Conservation (phyloP, 1,140 invertebrate genomes). For the Cheumatopsyche charites region DNA sequence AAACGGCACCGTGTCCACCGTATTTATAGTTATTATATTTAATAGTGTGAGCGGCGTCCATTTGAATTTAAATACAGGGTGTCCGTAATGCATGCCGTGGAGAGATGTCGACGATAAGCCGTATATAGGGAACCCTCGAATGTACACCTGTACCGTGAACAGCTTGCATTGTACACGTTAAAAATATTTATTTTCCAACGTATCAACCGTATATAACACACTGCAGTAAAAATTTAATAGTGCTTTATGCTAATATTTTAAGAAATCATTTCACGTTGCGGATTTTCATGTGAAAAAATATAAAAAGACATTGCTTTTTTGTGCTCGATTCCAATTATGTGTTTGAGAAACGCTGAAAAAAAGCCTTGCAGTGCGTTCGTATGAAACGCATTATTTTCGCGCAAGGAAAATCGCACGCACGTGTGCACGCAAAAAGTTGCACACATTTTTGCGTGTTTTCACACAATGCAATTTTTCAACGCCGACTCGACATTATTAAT, state of each 20-base stretch:
- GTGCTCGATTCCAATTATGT: neutral
- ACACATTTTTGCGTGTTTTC: conserved; percentile 25
- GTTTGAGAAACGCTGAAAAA: conserved; percentile 5
- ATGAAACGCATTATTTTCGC: conserved; percentile 1
- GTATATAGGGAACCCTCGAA: neutral
- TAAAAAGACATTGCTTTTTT: too few species aligned
- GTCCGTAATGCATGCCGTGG: conserved; percentile 45
- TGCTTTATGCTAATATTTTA: too few species aligned
- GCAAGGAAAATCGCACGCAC: conserved; percentile 24
- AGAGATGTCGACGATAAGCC: conserved; percentile 45
- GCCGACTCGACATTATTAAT: neutral
- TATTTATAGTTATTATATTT: conserved; percentile 45
- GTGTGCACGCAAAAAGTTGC: conserved; percentile 4
- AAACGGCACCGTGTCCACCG: conserved; percentile 25
- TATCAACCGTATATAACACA: too few species aligned
- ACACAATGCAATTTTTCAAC: conserved; percentile 17
- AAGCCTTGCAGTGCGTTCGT: conserved; percentile 3
- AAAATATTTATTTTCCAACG: neutral
- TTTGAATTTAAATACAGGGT: conserved; percentile 50
- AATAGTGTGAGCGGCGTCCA: conserved; percentile 43
- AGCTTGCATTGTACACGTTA: conserved; percentile 15
- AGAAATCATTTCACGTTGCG: too few species aligned
- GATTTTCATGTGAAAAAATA: too few species aligned
- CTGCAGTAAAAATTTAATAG: too few species aligned
- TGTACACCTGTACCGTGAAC: conserved; percentile 43